Evolutionary conservation across 2,888 invertebrate species (phyloP).

Genomic region (Eueremaeus valkanovi): DNA sequence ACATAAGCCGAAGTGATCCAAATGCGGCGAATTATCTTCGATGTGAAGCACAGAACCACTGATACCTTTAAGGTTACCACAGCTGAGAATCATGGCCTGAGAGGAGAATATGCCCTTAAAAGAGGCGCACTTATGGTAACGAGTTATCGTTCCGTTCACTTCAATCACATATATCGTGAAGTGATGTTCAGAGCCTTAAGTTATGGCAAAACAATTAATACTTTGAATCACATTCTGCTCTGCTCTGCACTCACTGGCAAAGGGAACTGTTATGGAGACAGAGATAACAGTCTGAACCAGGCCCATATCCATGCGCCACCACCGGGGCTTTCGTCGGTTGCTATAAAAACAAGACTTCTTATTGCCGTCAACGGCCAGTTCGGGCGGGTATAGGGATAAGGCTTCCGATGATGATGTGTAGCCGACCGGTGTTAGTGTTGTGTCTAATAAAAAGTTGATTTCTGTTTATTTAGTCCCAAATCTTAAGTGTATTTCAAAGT

Average conservation of each 20-base stretch:
- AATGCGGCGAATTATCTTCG: constrained; percentile 49
- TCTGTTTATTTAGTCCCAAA: too few relatives aligned
- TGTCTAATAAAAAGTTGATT: too few relatives aligned
- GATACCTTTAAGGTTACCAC: constrained; percentile 50
- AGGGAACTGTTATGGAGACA: constrained; percentile 44
- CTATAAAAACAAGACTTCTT: constrained; percentile 50
- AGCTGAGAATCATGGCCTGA: constrained; percentile 48
- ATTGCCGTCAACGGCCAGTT: constrained; percentile 50
- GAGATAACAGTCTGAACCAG: constrained; percentile 41
- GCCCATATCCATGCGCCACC: constrained; percentile 50
- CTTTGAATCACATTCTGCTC: too few relatives aligned
- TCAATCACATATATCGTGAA: constrained; percentile 49
- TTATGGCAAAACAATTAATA: neutral
- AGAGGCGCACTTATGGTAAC: constrained; percentile 49
- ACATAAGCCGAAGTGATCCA: constrained; percentile 51
- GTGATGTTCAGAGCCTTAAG: constrained; percentile 44
- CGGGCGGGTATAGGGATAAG: constrained; percentile 49
- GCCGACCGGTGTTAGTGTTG: constrained; percentile 47
- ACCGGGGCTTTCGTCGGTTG: constrained; percentile 50
- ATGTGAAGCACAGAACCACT: constrained; percentile 50
- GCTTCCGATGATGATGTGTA: constrained; percentile 48
- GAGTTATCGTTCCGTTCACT: constrained; percentile 48
- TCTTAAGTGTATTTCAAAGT: too few relatives aligned
- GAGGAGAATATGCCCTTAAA: constrained; percentile 49
- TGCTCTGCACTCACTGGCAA: constrained; percentile 40